These are phyloP conservation scores for Xenops minutus DNA, from an alignment of 2,797 vertebrate genomes.

Conservation along the genomic window DNA sequence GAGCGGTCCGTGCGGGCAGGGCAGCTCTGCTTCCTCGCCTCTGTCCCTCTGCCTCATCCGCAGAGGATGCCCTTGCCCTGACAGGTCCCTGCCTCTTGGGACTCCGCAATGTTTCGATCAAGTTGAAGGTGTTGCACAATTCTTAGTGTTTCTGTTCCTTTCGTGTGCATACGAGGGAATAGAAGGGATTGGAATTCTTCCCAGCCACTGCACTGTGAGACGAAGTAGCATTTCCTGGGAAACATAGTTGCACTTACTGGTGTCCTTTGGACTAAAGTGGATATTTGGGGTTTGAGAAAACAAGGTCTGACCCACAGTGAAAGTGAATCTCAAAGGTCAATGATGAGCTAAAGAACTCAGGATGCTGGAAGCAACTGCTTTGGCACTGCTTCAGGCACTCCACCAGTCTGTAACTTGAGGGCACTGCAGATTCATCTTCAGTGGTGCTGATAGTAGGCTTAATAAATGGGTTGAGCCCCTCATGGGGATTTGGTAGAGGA, in stretches of 20 bases:
- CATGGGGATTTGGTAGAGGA: not conserved
- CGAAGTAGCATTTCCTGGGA: not conserved
- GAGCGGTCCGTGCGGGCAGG: not conserved
- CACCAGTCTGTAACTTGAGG: accelerated
- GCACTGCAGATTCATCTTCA: not conserved
- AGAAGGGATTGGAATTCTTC: not conserved
- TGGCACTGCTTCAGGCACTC: not conserved
- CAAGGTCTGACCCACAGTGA: not conserved
- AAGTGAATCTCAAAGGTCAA: not conserved
- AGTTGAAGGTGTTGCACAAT: not conserved
- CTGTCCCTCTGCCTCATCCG: not conserved
- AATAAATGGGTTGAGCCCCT: accelerated
- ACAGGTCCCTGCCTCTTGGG: not conserved
- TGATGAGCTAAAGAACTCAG: not conserved
- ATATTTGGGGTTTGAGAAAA: not conserved
- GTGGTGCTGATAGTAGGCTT: not conserved
- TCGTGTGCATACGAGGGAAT: not conserved
- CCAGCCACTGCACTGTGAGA: accelerated
- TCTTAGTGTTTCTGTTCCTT: not conserved
- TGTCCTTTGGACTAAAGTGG: not conserved
- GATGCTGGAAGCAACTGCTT: not conserved
- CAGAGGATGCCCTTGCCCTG: accelerated
- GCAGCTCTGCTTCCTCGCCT: accelerated
- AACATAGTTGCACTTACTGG: not conserved
- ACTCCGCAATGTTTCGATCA: not conserved